A percentile compares a stretch with the other conserved stretches of the same genome.
Conservation (phyloP, 2,888 invertebrate genomes). For the Dromius quadrimaculatus region DNA sequence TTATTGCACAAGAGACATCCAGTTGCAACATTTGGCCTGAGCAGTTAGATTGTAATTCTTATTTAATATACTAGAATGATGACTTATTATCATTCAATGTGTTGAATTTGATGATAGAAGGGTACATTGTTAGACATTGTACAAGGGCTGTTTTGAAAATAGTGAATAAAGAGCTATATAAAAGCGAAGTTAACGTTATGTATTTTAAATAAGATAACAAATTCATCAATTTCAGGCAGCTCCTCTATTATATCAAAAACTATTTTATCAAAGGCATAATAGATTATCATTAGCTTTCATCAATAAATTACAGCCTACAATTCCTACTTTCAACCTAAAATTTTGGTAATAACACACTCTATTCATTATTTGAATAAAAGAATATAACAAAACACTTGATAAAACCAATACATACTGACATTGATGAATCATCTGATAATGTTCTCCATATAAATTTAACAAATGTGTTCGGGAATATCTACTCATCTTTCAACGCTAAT, state of each 20-base stretch:
- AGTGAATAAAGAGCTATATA: no score
- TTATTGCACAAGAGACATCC: slow-evolving; percentile 42
- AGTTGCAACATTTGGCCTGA: not conserved
- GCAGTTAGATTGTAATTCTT: not conserved
- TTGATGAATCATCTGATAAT: slow-evolving; percentile 46
- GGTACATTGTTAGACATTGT: no score
- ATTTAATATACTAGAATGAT: slow-evolving; percentile 1
- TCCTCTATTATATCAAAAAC: no score
- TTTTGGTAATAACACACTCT: slow-evolving; percentile 25
- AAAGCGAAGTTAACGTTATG: no score
- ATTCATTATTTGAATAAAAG: slow-evolving; percentile 38
- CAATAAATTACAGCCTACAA: not conserved
- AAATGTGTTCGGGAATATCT: slow-evolving; percentile 22
- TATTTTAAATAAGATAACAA: no score
- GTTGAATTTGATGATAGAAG: no score
- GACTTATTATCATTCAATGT: no score
- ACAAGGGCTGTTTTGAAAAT: no score
- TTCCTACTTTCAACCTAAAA: slow-evolving; percentile 20
- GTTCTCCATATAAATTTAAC: slow-evolving; percentile 29
- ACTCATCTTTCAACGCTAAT: slow-evolving; percentile 27
- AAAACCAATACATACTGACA: slow-evolving; percentile 26
- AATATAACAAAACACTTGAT: slow-evolving; percentile 39
- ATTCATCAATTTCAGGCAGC: no score
- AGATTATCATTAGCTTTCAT: not conserved
- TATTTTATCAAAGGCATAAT: no score